A percentile compares a stretch with the other conserved stretches of the same genome.
These are phyloP conservation scores for Labeo catla DNA, from an alignment of 2,113 vertebrate species.

Conservation along the genomic window DNA sequence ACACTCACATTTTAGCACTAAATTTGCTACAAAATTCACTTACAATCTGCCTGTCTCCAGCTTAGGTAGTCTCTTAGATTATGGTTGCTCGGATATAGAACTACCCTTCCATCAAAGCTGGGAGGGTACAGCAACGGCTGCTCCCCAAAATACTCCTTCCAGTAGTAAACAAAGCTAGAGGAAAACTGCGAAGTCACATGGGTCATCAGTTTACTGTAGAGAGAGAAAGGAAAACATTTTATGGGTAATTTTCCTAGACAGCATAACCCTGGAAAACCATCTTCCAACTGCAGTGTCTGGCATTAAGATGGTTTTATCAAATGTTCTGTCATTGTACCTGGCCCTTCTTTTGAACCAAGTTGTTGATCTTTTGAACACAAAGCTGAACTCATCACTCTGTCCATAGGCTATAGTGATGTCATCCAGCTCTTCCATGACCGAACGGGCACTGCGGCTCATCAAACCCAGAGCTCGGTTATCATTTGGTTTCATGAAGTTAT, in stretches of 20 bases:
- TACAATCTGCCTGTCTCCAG: conserved; percentile 98
- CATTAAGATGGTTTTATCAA: too few relatives aligned
- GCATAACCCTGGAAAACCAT: background rate
- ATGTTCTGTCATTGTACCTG: conserved; percentile 77
- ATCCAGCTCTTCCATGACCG: conserved; percentile 92
- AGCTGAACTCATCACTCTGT: conserved; percentile 98
- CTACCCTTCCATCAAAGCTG: conserved; percentile 93
- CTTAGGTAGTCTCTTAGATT: conserved; percentile 95
- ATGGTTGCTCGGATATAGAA: conserved; percentile 91
- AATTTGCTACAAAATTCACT: conserved; percentile 61
- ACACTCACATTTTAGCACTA: background rate
- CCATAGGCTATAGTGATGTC: conserved; percentile 92
- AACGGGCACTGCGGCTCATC: conserved; percentile 88
- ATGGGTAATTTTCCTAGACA: background rate
- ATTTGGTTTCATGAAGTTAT: conserved; percentile 91
- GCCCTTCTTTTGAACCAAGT: conserved; percentile 96
- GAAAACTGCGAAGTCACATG: conserved; percentile 96
- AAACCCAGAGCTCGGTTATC: conserved; percentile 87
- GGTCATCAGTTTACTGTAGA: conserved; percentile 94
- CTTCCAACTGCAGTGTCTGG: background rate
- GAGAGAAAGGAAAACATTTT: background rate
- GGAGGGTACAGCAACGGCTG: conserved; percentile 91
- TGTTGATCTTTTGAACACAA: conserved; percentile 90
- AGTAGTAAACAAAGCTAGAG: conserved; percentile 96
- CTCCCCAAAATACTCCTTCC: conserved; percentile 91